phyloP scores from a whole-genome alignment of 2,888 invertebrate species.

The Tupiocoris notatus region DNA sequence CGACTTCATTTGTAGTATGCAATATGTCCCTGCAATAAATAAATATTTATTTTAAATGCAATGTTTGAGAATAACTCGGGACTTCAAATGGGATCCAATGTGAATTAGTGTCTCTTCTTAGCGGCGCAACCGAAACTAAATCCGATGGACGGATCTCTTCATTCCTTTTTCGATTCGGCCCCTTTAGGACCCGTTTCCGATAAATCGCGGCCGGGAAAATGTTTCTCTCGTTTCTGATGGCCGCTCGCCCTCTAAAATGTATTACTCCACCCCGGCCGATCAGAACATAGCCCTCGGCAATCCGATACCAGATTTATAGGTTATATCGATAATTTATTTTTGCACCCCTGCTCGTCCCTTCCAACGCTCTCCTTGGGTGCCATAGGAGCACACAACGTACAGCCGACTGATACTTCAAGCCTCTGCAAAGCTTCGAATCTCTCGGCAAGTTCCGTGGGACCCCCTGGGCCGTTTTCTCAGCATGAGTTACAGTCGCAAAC shows the following conservation, averaged over 20 bases:
- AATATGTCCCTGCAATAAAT: no score
- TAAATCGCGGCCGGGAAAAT: constrained; percentile 19
- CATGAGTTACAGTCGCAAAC: constrained; percentile 35
- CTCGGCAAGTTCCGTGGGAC: not conserved
- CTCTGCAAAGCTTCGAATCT: no score
- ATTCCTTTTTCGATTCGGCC: no score
- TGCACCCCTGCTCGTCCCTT: constrained; percentile 13
- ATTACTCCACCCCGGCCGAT: constrained; percentile 12
- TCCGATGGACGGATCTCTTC: no score
- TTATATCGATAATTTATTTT: constrained; percentile 41
- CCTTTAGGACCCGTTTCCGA: not conserved
- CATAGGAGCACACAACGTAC: not conserved
- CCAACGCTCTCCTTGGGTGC: constrained; percentile 1
- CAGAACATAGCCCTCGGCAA: not conserved
- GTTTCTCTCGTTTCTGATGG: constrained; percentile 29
- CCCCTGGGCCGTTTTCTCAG: not conserved
- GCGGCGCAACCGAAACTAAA: no score
- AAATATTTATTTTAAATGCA: no score
- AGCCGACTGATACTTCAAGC: no score
- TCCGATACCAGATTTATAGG: constrained; percentile 40
- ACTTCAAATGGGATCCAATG: no score
- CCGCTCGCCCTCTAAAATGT: constrained; percentile 16
- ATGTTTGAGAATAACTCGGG: no score
- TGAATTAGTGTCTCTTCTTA: no score
- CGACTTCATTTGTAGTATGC: no score